These are phyloP conservation scores for Microctenopoma stevenorrisi DNA, from an alignment of 2,797 vertebrate species.

Conservation along the genomic window DNA sequence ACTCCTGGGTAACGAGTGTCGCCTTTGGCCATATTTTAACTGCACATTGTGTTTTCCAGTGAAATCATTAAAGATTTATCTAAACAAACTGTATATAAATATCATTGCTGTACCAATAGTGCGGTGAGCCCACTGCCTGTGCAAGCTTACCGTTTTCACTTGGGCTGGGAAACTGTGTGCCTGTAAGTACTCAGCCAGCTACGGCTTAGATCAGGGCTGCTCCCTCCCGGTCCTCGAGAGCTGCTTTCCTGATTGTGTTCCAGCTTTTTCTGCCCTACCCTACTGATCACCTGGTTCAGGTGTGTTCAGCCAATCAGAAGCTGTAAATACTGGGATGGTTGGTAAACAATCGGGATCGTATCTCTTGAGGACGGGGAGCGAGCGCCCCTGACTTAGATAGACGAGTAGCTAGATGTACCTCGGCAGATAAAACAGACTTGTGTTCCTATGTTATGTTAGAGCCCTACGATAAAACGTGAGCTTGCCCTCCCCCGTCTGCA, in stretches of 20 bases:
- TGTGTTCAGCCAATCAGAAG: no score
- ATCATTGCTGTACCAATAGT: conserved; percentile 59
- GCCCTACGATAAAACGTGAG: no score
- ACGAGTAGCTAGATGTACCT: conserved; percentile 2
- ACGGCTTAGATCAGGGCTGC: neutral
- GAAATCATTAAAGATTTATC: neutral
- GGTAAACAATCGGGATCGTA: no score
- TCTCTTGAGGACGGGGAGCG: no score
- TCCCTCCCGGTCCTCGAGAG: no score
- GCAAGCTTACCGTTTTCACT: conserved; percentile 53
- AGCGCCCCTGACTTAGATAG: neutral
- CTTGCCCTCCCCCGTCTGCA: no score
- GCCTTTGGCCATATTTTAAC: neutral
- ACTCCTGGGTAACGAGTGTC: neutral
- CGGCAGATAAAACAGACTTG: conserved; percentile 3
- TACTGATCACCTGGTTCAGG: no score
- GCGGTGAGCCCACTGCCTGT: conserved; percentile 53
- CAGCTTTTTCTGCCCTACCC: no score
- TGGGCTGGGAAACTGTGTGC: conserved; percentile 58
- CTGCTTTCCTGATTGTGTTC: no score
- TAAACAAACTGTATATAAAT: conserved; percentile 21
- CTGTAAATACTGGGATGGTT: no score
- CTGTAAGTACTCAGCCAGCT: conserved; percentile 59
- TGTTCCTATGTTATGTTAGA: conserved; percentile 8
- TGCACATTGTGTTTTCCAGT: neutral